These are phyloP conservation scores for Cydia splendana DNA, from an alignment of 1,140 invertebrate species.

Conservation along the genomic window DNA sequence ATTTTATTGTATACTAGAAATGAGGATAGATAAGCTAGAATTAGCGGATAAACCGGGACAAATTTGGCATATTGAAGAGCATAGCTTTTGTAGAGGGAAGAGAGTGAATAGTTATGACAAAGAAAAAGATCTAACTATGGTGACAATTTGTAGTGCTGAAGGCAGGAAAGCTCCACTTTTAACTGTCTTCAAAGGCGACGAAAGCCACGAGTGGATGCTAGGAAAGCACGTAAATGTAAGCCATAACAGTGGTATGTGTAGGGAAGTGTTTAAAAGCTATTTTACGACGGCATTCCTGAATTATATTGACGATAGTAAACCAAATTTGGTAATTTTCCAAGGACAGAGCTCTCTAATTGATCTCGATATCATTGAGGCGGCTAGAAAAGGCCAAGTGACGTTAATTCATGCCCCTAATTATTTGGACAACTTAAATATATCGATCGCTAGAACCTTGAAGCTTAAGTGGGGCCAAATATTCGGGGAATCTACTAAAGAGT, in stretches of 20 bases:
- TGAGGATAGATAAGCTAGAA: background rate
- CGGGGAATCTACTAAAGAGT: background rate
- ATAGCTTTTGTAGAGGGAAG: background rate
- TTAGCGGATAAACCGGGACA: background rate
- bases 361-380: background rate
- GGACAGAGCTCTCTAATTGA: background rate
- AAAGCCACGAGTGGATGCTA: background rate
- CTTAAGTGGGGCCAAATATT: background rate
- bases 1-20: background rate
- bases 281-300: background rate
- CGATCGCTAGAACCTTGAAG: background rate
- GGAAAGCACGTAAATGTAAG: background rate
- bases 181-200: background rate
- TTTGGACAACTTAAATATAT: background rate
- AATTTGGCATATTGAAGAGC: conserved; percentile 6
- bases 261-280: background rate
- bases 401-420: background rate
- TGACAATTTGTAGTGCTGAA: conserved; percentile 6
- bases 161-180: background rate
- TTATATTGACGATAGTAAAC: background rate
- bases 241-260: background rate
- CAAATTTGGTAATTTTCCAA: background rate
- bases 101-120: conserved; percentile 1
- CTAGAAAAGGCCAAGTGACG: background rate
- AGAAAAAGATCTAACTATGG: background rate